A percentile compares a stretch with the other conserved stretches of the same genome.
These are phyloP conservation scores for Hycleus phaleratus DNA, from an alignment of 1,140 invertebrate genomes.

Conservation along the genomic window DNA sequence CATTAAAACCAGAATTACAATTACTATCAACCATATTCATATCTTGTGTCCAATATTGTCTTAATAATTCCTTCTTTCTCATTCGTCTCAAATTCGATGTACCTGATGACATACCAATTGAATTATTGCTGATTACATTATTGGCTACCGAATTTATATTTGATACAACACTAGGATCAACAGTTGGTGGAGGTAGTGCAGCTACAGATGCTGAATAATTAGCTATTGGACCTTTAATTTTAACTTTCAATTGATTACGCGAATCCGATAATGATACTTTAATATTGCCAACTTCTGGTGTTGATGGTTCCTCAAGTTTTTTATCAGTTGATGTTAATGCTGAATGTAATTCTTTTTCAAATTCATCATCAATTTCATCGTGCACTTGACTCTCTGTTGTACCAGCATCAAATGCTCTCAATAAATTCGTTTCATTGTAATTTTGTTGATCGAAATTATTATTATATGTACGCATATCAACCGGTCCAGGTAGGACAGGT, in stretches of 20 bases:
- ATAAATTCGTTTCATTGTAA: conserved; percentile 51
- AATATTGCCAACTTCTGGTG: conserved; percentile 44
- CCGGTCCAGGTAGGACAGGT: conserved; percentile 70
- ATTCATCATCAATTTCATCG: conserved; percentile 66
- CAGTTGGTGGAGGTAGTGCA: conserved; percentile 46
- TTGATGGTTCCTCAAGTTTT: conserved; percentile 44
- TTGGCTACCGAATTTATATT: conserved; percentile 18
- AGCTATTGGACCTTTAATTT: conserved; percentile 83
- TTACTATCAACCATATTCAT: conserved; percentile 72
- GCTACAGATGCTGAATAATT: conserved; percentile 55
- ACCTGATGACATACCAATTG: conserved; percentile 27
- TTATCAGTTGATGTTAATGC: conserved; percentile 53
- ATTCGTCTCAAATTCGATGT: conserved; percentile 72
- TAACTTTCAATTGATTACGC: conserved; percentile 78
- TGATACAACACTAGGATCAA: conserved; percentile 16
- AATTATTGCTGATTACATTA: conserved; percentile 21
- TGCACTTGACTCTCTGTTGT: conserved; percentile 57
- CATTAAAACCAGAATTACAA: conserved; percentile 41
- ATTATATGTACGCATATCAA: conserved; percentile 79
- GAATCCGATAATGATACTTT: conserved; percentile 66
- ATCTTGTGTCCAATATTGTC: conserved; percentile 79
- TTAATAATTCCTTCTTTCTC: conserved; percentile 80
- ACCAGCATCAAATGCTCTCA: conserved; percentile 55
- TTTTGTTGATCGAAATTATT: conserved; percentile 44
- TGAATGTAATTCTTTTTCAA: conserved; percentile 67